phyloP scores from a whole-genome alignment of 2,888 invertebrate species.

The Ditula angustiorana region DNA sequence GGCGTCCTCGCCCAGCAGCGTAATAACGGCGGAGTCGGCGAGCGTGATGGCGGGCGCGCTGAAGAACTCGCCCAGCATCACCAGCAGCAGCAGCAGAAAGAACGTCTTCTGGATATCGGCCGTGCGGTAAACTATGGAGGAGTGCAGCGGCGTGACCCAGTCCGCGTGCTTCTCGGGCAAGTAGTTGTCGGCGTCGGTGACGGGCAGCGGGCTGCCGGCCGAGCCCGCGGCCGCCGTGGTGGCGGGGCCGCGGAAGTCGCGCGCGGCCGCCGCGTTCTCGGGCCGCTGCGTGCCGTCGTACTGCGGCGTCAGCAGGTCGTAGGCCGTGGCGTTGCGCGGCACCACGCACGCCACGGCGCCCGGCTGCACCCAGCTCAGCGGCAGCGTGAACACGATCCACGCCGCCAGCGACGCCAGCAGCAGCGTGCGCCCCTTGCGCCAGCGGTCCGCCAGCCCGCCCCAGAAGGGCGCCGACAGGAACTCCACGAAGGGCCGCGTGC shows the following conservation, averaged over 20 bases:
- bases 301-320: slow-evolving; percentile 87
- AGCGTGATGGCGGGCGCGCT: slow-evolving; percentile 98
- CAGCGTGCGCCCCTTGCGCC: slow-evolving; percentile 94
- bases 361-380: slow-evolving; percentile 97
- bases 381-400: slow-evolving; percentile 98
- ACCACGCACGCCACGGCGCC: slow-evolving; percentile 95
- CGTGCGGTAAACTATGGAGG: slow-evolving; percentile 95
- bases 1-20: slow-evolving; percentile 94
- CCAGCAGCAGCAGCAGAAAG: slow-evolving; percentile 95
- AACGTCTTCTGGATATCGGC: slow-evolving; percentile 98
- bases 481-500: slow-evolving; percentile 98
- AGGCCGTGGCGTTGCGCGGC: slow-evolving; percentile 83
- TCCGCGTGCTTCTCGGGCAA: slow-evolving; percentile 88
- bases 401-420: slow-evolving; percentile 95
- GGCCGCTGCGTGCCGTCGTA: slow-evolving; percentile 66
- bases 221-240: slow-evolving; percentile 66
- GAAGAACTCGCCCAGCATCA: slow-evolving; percentile 99
- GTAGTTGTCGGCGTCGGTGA: slow-evolving; percentile 91
- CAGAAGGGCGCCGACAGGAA: slow-evolving; percentile 99
- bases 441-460: slow-evolving; percentile 97
- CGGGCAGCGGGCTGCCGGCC: slow-evolving; percentile 89
- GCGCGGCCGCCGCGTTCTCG: slow-evolving; percentile 47
- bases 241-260: slow-evolving; percentile 61
- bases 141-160: slow-evolving; percentile 96
- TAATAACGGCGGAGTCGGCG: slow-evolving; percentile 96